These are phyloP conservation scores for Pithys albifrons DNA, from an alignment of 2,113 vertebrate genomes.

Conservation along the genomic window DNA sequence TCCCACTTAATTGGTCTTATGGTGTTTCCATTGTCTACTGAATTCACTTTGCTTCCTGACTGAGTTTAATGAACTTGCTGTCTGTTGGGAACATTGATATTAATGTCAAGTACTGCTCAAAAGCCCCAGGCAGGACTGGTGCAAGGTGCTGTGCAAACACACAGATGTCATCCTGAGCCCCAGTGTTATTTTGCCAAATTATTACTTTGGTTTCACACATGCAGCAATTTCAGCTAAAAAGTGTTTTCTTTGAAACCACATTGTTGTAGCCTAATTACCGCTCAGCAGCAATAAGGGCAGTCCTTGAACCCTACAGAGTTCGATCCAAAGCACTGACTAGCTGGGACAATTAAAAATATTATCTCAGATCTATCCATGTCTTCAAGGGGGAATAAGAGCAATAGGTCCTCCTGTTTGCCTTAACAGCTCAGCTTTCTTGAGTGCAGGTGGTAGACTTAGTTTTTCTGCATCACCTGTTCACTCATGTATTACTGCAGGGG, in stretches of 20 bases:
- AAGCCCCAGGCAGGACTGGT: not conserved
- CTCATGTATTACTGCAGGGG: not conserved
- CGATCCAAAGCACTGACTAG: not conserved
- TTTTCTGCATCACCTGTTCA: not conserved
- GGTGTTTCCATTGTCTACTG: not conserved
- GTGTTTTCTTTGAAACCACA: not conserved
- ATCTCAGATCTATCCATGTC: not conserved
- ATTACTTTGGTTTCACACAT: not conserved
- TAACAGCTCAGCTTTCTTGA: not conserved
- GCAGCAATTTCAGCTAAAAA: not conserved
- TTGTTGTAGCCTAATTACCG: not conserved
- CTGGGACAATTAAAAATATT: not conserved
- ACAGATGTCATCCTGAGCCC: not conserved
- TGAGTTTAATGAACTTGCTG: slow-evolving; percentile 21
- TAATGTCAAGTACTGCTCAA: not conserved
- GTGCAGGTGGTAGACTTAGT: not conserved
- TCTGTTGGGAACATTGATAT: not conserved
- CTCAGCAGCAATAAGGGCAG: not conserved
- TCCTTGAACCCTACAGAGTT: not conserved
- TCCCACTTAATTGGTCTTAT: slow-evolving; percentile 20
- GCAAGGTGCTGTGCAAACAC: not conserved
- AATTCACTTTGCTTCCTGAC: not conserved
- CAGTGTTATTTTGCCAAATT: not conserved
- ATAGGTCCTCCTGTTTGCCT: not conserved
- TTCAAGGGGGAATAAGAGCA: not conserved